A percentile compares a stretch with the other conserved stretches of the same genome.
phyloP scores from a whole-genome alignment of 1,140 invertebrate genomes.

The Drosophila busckii region DNA sequence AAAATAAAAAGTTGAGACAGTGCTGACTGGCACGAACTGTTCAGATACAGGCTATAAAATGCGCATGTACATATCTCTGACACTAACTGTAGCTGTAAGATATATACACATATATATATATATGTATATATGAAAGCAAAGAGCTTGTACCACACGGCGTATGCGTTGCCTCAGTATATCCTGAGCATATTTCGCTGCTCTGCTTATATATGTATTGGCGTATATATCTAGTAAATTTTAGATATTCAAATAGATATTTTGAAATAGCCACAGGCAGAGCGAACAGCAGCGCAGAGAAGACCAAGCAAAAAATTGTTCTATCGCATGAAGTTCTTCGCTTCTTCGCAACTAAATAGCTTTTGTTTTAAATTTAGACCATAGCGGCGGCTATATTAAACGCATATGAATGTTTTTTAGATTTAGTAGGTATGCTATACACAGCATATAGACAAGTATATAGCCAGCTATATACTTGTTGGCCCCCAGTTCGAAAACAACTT shows the following conservation, averaged over 20 bases:
- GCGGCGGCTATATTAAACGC: slow-evolving; percentile 72
- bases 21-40: slow-evolving; percentile 54
- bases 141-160: slow-evolving; percentile 59
- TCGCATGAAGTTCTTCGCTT: slow-evolving; percentile 76
- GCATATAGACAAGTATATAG: slow-evolving; percentile 25
- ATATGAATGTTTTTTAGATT: slow-evolving; percentile 76
- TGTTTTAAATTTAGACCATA: slow-evolving; percentile 74
- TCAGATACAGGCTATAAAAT: slow-evolving; percentile 16
- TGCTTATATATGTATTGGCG: slow-evolving; percentile 1
- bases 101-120: too few species aligned
- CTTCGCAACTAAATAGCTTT: slow-evolving; percentile 78
- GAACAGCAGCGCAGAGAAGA: slow-evolving; percentile 10
- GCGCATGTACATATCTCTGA: slow-evolving; percentile 3
- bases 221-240: slow-evolving; percentile 62
- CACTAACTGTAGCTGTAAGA: slow-evolving; percentile 52
- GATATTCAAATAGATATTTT: slow-evolving; percentile 41
- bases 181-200: slow-evolving; percentile 3
- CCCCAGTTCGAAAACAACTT: slow-evolving; percentile 12
- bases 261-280: slow-evolving; percentile 32
- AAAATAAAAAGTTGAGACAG: slow-evolving; percentile 72
- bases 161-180: slow-evolving; percentile 40
- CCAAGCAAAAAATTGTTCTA: slow-evolving; percentile 33
- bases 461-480: background rate
- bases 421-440: slow-evolving; percentile 40
- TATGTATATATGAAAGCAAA: too few species aligned